Base-by-base conservation (phyloP, 2,797 vertebrate genomes). In the Aratinga solstitialis region DNA sequence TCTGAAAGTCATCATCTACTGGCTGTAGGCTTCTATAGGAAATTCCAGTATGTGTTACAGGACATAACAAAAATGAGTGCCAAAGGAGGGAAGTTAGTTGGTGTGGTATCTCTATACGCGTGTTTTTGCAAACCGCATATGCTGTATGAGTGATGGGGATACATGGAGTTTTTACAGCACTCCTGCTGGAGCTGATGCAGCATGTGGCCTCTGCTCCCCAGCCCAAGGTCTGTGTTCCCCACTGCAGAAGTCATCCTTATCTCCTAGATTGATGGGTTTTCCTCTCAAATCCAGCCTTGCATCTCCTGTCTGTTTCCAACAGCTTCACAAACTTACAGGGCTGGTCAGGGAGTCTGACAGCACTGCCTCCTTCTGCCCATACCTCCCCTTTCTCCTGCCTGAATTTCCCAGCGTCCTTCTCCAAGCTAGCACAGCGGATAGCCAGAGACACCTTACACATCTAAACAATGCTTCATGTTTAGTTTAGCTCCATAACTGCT, bases 381-480 rank as follows among this genome's bases (percentile, higher is more conserved):
- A 66, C 58, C 30, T 78, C 47, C 45, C 47, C 43, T 40, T 59
- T 54, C 43, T 47, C 34, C 32, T n/a, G n/a, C 58, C 45, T 48
- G 20, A 19, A 20, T 86, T 48, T 20, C 73, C 61, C 54, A 7
- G 16, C 73, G 47, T n/a, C 24, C 38, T 29, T 61, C 47, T 45
- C 84, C 6, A 36, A 73, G 48, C 30, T 43, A 36, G 30, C n/a
- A 29, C 5, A 16, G 30, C 2, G 32, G 29, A 2, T 1, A 66
- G 47, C 16, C 78, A 66, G 51, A 56, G 19, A 45, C 40, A 63
- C 59, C 17, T 2, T 4, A 11, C 10, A 22, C 27, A 19, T 7
- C 51, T 53, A 1, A 80, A 26, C 29, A 61, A 12, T 0, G 0
- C 11, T 65, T 34, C 12, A 16, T 0, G 0, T 16, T 58, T 58